phyloP scores from a whole-genome alignment of 2,113 vertebrate genomes.

The Tiliqua scincoides region DNA sequence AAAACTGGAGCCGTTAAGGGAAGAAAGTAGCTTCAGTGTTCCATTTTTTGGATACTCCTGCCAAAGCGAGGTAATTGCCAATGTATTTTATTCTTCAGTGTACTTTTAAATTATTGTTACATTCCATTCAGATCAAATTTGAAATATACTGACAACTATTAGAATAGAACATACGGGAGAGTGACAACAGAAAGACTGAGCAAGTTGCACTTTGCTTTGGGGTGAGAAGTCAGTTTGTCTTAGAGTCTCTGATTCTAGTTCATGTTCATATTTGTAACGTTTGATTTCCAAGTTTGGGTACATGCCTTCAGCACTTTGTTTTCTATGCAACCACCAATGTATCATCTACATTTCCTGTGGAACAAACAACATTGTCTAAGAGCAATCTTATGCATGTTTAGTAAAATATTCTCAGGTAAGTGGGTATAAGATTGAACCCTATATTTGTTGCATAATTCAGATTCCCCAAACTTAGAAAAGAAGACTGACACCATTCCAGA shows the following conservation, averaged over 20 bases:
- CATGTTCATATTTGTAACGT: not conserved
- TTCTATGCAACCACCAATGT: not conserved
- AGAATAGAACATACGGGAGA: not conserved
- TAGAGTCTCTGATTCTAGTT: not conserved
- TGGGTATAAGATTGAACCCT: no score
- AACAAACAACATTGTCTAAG: not conserved
- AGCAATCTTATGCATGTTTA: not conserved
- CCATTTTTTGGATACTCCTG: not conserved
- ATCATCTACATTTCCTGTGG: slow-evolving; percentile 19
- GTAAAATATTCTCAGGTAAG: not conserved
- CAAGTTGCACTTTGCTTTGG: not conserved
- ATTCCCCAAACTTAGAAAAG: no score
- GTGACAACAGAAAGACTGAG: not conserved
- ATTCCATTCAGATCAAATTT: no score
- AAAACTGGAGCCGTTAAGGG: slow-evolving; percentile 34
- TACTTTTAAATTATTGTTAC: not conserved
- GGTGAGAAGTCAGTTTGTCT: not conserved
- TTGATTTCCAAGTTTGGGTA: slow-evolving; percentile 6
- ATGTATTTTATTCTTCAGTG: not conserved
- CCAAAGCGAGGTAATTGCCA: slow-evolving; percentile 36
- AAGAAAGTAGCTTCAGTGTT: slow-evolving; percentile 10
- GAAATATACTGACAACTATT: no score
- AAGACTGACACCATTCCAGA: not conserved
- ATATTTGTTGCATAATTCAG: not conserved
- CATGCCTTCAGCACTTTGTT: rapidly evolving